phyloP scores from a whole-genome alignment of 1,140 invertebrate genomes.

The Neodiprion lecontei region DNA sequence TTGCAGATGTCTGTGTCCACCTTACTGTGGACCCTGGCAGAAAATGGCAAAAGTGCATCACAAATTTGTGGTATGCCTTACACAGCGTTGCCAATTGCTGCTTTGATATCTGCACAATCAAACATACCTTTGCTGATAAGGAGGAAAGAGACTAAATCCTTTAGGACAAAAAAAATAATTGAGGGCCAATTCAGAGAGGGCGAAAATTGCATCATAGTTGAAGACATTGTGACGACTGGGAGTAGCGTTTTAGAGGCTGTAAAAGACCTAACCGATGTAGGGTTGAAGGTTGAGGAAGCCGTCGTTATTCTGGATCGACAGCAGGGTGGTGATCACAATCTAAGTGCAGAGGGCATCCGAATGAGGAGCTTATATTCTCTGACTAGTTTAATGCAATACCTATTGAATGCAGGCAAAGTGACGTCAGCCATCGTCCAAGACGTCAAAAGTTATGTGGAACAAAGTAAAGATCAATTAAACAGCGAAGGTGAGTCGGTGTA shows the following conservation, averaged over 20 bases:
- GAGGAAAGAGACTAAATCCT: slow-evolving; percentile 86
- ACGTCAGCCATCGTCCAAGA: slow-evolving; percentile 63
- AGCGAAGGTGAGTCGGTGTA: slow-evolving; percentile 8
- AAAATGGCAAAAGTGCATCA: slow-evolving; percentile 63
- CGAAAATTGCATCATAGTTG: slow-evolving; percentile 88
- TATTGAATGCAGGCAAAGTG: slow-evolving; percentile 71
- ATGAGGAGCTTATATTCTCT: slow-evolving; percentile 76
- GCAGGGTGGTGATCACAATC: too few species aligned
- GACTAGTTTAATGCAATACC: slow-evolving; percentile 71
- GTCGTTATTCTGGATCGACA: too few species aligned
- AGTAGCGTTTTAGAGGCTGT: slow-evolving; percentile 93
- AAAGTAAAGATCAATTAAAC: slow-evolving; percentile 52
- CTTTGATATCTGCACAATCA: slow-evolving; percentile 76
- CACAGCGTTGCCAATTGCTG: slow-evolving; percentile 93
- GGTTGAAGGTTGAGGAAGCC: too few species aligned
- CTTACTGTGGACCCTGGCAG: slow-evolving; percentile 69
- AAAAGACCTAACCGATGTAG: slow-evolving; percentile 14
- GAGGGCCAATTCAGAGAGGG: slow-evolving; percentile 86
- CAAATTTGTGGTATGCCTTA: slow-evolving; percentile 96
- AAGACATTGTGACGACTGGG: slow-evolving; percentile 97
- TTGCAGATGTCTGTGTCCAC: slow-evolving; percentile 64
- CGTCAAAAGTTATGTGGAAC: slow-evolving; percentile 71
- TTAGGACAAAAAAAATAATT: slow-evolving; percentile 96
- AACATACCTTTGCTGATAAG: slow-evolving; percentile 88
- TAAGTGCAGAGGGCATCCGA: slow-evolving; percentile 70